Evolutionary conservation across 1,140 invertebrate genomes (phyloP), one percentile per base, ranked within the genome.

Genomic region (Drosophila arizonae): DNA sequence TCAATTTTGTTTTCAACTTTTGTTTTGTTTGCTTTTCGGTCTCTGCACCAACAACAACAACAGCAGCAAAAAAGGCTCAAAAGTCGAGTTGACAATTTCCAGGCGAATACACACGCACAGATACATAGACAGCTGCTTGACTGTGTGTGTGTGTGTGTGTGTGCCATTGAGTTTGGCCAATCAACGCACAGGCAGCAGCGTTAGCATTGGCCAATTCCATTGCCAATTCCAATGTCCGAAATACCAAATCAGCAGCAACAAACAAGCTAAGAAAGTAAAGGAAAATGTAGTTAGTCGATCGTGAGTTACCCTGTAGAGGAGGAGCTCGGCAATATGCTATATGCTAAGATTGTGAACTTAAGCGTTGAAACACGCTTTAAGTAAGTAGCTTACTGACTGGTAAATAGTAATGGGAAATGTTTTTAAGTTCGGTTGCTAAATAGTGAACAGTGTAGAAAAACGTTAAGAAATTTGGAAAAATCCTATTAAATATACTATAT

Each of bases 121-220:
- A 21, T 9, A 36, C 33, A 36, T 8, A 36, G 17, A 24, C 21
- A 58, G 24, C 10, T 41, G 10, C 28, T n/a, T 36, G 5, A n/a
- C 17, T 33, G 33, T 33, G 28, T 30, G 28, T 52, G 6, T 33
- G 28, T 52, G 6, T 33, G 39, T 62, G 28, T 75, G 66, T 70
- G 71, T 82, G 79, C 46, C 72, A 64, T 61, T 81, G 81, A 78
- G 67, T 87, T 81, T 81, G 69, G 58, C 57, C 78, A 81, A 79
- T 86, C 82, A 87, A 87, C 79, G 70, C 72, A 57, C 68, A 56
- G 48, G 24, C n/a, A 17, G 51, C 28, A n/a, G 26, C 36, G 13
- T 21, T 45, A 41, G 15, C 24, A 33, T 33, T 28, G 55, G 48
- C 54, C 65, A 68, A 68, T 60, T 60, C 43, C 68, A 61, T 58